Evolutionary conservation across 1,140 invertebrate genomes (phyloP).

Genomic region (Sitobion miscanthi): DNA sequence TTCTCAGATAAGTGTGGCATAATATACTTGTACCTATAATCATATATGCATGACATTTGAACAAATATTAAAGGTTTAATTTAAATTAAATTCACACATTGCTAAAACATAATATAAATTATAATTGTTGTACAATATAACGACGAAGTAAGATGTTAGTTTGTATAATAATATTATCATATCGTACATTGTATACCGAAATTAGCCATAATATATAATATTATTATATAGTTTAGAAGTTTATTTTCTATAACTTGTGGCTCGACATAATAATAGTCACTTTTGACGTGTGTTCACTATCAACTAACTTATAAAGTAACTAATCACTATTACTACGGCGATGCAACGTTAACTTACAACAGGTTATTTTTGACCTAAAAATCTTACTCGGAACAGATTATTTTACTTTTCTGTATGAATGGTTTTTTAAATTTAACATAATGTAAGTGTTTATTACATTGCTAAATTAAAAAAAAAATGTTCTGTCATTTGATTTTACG

Average conservation of each 20-base stretch:
- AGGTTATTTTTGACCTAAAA: background rate
- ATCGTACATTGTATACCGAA: background rate
- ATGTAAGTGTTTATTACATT: background rate
- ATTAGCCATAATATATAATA: background rate
- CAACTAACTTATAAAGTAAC: background rate
- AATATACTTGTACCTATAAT: background rate
- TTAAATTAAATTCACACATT: background rate
- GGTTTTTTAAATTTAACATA: background rate
- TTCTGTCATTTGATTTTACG: too few species aligned
- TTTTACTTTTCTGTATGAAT: background rate
- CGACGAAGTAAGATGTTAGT: background rate
- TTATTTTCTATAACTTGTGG: background rate
- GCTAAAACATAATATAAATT: background rate
- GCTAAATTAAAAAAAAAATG: background rate
- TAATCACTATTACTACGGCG: background rate
- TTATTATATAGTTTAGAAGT: background rate
- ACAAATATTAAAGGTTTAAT: background rate
- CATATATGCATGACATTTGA: background rate
- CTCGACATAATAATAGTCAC: background rate
- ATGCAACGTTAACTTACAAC: background rate
- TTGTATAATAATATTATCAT: background rate
- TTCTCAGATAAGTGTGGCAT: background rate
- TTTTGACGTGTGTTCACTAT: background rate
- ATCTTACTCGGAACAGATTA: background rate
- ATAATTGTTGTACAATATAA: background rate